Evolutionary conservation across 1,140 invertebrate species (phyloP), one percentile per base, ranked within the genome.

Genomic region (Hylaeus volcanicus): DNA sequence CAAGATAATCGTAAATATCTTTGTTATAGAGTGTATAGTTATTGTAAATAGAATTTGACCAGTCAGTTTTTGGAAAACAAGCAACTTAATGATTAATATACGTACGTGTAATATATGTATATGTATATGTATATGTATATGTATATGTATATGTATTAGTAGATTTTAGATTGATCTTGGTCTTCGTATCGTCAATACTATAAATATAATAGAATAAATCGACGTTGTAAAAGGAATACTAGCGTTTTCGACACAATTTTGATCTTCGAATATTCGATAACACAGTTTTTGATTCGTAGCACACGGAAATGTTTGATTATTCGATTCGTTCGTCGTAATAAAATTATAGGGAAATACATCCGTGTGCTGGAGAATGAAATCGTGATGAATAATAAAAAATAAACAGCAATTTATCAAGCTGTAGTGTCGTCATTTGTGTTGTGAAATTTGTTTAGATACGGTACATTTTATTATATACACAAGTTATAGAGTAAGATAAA

Each of bases 1-100:
- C 41, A 60, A 65, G 55, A 63, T 72, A 81, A 79, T 66, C 14
- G 15, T 71, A 81, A 53, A 84, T 80, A 61, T 70, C 48, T 64
- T 86, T 74, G 26, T 74, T 74, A 58, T 53, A 79, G 3, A 39
- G 37, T 70, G 37, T 75, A 76, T 51, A 77, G 48, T 66, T 51
- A 73, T 45, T 26, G 15, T 78, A 85, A 78, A 79, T 86, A 63
- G 39, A 76, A 74, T 68, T 75, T 86, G 51, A 51, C 61, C 61
- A 68, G 37, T 82, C 58, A 37, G 41, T 2, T 15, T 68, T 76
- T 12, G 37, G 58, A 61, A 79, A 83, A 82, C 41, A 56, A 51
- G 9, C 71, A 66, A 74, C 37, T 70, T 65, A 14, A 26, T 65
- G 45, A 58, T 45, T 6, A 58, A 56, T 26, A 9, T 51, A 11